These are phyloP conservation scores for Hetaerina titia DNA, from an alignment of 2,888 invertebrate species.

Conservation along the genomic window DNA sequence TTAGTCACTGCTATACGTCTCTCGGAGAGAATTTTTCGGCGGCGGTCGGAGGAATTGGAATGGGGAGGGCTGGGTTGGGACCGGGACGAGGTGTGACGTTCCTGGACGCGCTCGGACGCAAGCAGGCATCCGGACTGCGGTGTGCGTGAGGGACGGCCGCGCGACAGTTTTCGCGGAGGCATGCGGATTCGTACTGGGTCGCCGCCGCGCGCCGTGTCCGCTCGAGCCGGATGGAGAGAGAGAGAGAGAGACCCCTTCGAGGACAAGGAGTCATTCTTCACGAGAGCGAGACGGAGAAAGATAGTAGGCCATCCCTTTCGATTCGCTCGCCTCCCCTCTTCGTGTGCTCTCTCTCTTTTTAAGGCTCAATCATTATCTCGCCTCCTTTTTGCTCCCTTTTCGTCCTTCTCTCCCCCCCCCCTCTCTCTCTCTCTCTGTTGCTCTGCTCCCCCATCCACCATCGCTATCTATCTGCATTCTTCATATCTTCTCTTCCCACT, in stretches of 20 bases:
- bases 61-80: not conserved
- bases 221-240: not conserved
- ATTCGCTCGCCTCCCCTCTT: not conserved
- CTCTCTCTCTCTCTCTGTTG: not conserved
- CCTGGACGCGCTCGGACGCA: not conserved
- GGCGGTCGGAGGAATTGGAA: no score
- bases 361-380: constrained; percentile 53
- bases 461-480: no score
- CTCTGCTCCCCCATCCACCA: not conserved
- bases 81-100: not conserved
- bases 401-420: not conserved
- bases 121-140: constrained; percentile 11
- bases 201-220: not conserved
- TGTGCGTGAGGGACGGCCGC: constrained; percentile 38
- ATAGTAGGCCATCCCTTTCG: not conserved
- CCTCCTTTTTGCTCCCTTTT: not conserved
- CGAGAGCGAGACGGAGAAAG: not conserved
- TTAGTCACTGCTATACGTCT: no score
- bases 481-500: not conserved
- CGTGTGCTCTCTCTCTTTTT: not conserved
- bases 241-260: not conserved
- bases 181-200: not conserved
- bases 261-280: constrained; percentile 56
- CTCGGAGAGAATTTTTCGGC: no score
- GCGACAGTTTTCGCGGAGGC: constrained; percentile 37